Percentiles rank a stretch among this genome's conserved stretches.
Conservation (phyloP, 2,888 invertebrate species). For the Pheosia gnoma region DNA sequence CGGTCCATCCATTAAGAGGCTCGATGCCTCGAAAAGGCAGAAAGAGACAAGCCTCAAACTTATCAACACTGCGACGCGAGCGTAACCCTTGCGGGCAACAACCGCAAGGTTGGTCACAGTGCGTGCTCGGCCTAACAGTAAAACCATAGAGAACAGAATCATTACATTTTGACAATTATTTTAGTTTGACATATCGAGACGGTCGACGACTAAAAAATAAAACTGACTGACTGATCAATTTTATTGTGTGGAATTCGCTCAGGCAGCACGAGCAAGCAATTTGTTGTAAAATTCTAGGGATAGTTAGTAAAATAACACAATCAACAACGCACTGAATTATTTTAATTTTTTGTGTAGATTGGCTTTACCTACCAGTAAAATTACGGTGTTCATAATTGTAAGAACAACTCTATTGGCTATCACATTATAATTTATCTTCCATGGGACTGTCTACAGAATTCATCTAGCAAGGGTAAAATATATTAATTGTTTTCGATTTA, state of each 20-base stretch:
- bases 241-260: constrained; percentile 39
- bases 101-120: too few relatives aligned
- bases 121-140: too few relatives aligned
- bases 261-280: constrained; percentile 40
- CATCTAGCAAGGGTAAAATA: constrained; percentile 34
- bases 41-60: too few relatives aligned
- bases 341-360: constrained; percentile 33
- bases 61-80: too few relatives aligned
- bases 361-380: constrained; percentile 27
- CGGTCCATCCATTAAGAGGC: too few relatives aligned
- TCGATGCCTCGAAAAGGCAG: too few relatives aligned
- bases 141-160: too few relatives aligned
- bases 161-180: too few relatives aligned
- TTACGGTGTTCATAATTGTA: constrained; percentile 27
- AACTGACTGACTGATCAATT: background rate
- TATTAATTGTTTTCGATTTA: constrained; percentile 50
- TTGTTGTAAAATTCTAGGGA: constrained; percentile 43
- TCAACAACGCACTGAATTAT: constrained; percentile 30
- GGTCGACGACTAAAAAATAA: too few relatives aligned
- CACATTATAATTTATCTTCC: constrained; percentile 43
- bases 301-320: constrained; percentile 34
- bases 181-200: too few relatives aligned
- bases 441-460: constrained; percentile 39
- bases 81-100: too few relatives aligned
- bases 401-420: constrained; percentile 33